phyloP scores from a whole-genome alignment of 2,888 invertebrate species.

The Netelia inedita region DNA sequence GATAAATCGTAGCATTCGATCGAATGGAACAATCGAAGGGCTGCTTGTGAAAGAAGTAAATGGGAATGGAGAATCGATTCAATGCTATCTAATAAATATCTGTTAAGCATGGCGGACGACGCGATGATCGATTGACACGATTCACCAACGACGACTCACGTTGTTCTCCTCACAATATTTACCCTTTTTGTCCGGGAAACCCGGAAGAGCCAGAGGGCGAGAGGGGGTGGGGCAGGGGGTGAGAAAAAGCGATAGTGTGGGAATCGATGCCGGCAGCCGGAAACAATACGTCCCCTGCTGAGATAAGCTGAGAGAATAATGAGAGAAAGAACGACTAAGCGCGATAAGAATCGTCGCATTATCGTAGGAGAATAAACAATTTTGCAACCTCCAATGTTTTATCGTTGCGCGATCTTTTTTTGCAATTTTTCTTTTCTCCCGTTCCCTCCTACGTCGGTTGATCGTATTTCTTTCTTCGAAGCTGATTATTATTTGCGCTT shows the following conservation, averaged over 20 bases:
- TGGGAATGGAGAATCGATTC: constrained; percentile 4
- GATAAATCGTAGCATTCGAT: not conserved
- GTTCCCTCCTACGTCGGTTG: not conserved
- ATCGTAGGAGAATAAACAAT: constrained; percentile 31
- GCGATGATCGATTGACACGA: constrained; percentile 4
- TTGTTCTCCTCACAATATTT: constrained; percentile 8
- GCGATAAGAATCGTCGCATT: constrained; percentile 25
- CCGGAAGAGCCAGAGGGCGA: not conserved
- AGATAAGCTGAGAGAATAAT: not conserved
- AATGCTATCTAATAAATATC: constrained; percentile 7
- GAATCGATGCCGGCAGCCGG: not conserved
- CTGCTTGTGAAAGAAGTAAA: not conserved
- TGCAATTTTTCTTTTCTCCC: not conserved
- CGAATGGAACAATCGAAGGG: constrained; percentile 9
- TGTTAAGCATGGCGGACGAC: not conserved
- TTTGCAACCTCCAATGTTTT: not conserved
- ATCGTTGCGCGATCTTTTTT: constrained; percentile 12
- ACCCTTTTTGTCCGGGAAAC: constrained; percentile 19
- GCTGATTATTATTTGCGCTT: not conserved
- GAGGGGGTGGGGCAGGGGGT: not conserved
- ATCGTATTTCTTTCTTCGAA: not conserved
- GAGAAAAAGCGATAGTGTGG: not conserved
- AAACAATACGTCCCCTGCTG: constrained; percentile 19
- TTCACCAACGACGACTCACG: not conserved
- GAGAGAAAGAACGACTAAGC: constrained; percentile 23